A percentile compares a stretch with the other conserved stretches of the same genome.
These are phyloP conservation scores for Cheilinus undulatus DNA, from an alignment of 2,113 vertebrate species.

Conservation along the genomic window DNA sequence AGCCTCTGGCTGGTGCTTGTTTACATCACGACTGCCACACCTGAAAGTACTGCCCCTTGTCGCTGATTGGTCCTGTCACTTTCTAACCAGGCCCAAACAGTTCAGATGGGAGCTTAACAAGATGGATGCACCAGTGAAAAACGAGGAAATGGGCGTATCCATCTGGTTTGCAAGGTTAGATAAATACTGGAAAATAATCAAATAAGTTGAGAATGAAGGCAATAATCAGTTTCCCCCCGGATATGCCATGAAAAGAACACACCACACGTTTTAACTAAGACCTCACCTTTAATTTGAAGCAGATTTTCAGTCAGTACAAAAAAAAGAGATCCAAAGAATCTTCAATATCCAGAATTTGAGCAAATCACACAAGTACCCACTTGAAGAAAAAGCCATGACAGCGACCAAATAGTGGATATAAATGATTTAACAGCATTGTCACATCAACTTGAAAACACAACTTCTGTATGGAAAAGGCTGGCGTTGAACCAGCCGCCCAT, in stretches of 20 bases:
- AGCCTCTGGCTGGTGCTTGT: no score
- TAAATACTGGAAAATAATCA: no score
- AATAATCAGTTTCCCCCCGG: background rate
- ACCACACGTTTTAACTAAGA: constrained; percentile 6
- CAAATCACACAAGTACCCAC: constrained; percentile 42
- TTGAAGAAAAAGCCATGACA: constrained; percentile 28
- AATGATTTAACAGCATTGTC: constrained; percentile 31
- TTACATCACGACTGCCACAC: no score
- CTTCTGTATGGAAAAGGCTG: background rate
- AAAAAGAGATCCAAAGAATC: constrained; percentile 45
- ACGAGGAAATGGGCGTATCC: no score
- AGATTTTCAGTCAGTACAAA: constrained; percentile 63
- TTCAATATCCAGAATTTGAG: constrained; percentile 29
- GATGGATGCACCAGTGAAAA: no score
- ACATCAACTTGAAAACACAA: constrained; percentile 44
- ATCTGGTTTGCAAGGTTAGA: no score
- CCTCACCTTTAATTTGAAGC: constrained; percentile 74
- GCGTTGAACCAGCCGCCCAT: background rate
- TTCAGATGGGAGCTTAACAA: no score
- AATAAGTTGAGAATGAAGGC: no score
- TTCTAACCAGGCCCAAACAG: no score
- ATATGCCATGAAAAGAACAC: background rate
- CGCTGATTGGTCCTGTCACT: no score
- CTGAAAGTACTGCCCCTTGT: no score
- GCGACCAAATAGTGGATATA: constrained; percentile 18